phyloP scores from a whole-genome alignment of 2,888 invertebrate species.

The Resseliella maxima region DNA sequence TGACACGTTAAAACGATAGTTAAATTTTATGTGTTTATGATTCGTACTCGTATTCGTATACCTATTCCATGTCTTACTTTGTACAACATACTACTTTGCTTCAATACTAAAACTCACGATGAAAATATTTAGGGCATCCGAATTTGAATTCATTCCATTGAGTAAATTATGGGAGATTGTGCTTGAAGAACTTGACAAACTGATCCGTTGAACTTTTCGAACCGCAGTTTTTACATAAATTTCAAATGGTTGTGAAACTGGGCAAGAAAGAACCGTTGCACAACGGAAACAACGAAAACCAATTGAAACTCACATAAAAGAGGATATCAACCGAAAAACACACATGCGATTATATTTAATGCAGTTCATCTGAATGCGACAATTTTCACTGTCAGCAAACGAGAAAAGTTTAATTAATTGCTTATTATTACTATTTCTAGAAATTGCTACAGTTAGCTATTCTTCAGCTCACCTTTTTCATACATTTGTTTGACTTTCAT shows the following conservation, averaged over 20 bases:
- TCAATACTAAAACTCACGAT: neutral
- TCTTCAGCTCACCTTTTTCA: neutral
- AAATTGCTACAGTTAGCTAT: slow-evolving; percentile 9
- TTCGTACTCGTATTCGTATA: neutral
- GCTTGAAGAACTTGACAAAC: neutral
- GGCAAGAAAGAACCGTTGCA: too few species aligned
- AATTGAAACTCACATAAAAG: neutral
- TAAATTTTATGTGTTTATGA: neutral
- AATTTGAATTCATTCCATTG: neutral
- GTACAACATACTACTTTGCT: too few species aligned
- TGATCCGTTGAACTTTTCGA: neutral
- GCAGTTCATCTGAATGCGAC: neutral
- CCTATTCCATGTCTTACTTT: too few species aligned
- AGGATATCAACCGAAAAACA: slow-evolving; percentile 1
- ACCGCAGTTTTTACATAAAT: neutral
- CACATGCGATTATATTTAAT: neutral
- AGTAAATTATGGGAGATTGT: neutral
- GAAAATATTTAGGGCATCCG: neutral
- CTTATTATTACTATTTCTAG: slow-evolving; percentile 46
- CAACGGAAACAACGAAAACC: neutral
- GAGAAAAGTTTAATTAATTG: slow-evolving; percentile 54
- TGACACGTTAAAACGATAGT: neutral
- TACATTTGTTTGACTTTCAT: neutral
- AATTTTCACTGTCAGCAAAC: slow-evolving; percentile 20
- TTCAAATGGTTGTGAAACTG: too few species aligned